Conservation (phyloP, 2,113 vertebrate species). For the Thoracochromis brauschi region DNA sequence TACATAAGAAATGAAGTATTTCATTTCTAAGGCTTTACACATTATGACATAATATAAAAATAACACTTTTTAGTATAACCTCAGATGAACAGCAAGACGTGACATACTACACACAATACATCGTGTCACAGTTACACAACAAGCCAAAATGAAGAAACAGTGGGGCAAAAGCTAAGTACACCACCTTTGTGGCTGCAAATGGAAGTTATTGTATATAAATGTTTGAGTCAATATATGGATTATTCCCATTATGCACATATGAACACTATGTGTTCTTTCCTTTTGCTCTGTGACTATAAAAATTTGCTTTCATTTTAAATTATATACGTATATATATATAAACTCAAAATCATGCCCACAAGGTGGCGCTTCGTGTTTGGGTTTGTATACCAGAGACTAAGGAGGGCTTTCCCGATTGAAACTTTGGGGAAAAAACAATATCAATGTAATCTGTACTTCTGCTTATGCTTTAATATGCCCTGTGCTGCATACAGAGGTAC, state of each 20-base stretch:
- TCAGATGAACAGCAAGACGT: not conserved
- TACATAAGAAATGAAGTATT: not conserved
- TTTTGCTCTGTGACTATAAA: not conserved
- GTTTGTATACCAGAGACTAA: not conserved
- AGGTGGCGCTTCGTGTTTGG: slow-evolving; percentile 27
- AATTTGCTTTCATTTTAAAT: not conserved
- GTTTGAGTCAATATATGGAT: not conserved
- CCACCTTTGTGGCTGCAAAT: not conserved
- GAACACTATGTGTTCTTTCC: not conserved
- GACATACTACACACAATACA: not conserved
- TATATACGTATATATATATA: not conserved
- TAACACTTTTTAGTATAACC: not conserved
- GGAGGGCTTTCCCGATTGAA: not conserved
- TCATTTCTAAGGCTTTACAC: not conserved
- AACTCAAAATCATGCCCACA: not conserved
- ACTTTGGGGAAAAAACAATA: too few relatives aligned
- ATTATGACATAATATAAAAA: not conserved
- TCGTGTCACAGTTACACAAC: not conserved
- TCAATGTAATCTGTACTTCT: not conserved
- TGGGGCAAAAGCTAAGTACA: not conserved
- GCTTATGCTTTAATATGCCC: not conserved
- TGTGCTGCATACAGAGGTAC: not conserved
- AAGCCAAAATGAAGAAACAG: not conserved
- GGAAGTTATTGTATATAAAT: not conserved
- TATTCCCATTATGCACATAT: not conserved